phyloP scores from a whole-genome alignment of 1,140 invertebrate species.

The Drosophila insularis region DNA sequence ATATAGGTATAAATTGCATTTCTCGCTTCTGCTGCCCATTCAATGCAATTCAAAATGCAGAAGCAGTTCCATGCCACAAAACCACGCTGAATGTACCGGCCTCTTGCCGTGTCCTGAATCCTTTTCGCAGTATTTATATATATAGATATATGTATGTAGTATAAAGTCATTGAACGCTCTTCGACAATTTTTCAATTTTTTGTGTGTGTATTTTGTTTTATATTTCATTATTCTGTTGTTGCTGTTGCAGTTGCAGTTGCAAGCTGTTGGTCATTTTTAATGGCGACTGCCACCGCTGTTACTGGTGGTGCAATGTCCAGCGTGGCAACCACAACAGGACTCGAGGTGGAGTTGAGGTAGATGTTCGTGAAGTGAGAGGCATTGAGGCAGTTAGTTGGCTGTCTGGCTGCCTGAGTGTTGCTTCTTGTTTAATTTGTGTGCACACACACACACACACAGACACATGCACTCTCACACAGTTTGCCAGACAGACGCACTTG shows the following conservation, averaged over 20 bases:
- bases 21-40: not conserved
- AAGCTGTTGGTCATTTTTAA: conserved; percentile 66
- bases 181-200: conserved; percentile 52
- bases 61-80: not conserved
- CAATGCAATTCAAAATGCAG: not conserved
- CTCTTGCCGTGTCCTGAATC: not conserved
- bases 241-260: conserved; percentile 40
- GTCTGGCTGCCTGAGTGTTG: conserved; percentile 47
- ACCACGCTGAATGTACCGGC: conserved; percentile 3
- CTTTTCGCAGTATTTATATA: not conserved
- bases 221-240: conserved; percentile 31
- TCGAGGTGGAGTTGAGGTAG: conserved; percentile 3
- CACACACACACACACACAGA: conserved; percentile 36
- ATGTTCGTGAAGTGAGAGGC: not conserved
- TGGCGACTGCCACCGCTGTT: conserved; percentile 44
- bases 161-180: conserved; percentile 48
- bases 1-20: not conserved
- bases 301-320: conserved; percentile 15
- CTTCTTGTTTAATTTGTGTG: conserved; percentile 72
- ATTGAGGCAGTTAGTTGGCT: conserved; percentile 30
- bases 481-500: conserved; percentile 46
- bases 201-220: conserved; percentile 28
- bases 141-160: not conserved
- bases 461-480: conserved; percentile 1
- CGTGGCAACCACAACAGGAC: conserved; percentile 34